phyloP scores from a whole-genome alignment of 2,888 invertebrate species.

The Zhuqinia jingwanae region DNA sequence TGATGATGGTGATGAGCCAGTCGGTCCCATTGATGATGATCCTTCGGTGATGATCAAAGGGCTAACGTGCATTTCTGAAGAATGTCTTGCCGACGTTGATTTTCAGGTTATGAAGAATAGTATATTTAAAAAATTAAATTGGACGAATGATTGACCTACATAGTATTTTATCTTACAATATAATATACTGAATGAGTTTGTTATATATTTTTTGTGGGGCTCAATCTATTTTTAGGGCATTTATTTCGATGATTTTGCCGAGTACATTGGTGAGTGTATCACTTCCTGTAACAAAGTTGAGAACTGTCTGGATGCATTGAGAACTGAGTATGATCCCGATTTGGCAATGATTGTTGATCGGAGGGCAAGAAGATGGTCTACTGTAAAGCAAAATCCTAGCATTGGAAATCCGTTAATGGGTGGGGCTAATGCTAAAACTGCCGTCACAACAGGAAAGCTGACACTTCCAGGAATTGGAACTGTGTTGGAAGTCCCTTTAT shows the following conservation, averaged over 20 bases:
- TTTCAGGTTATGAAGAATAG: slow-evolving; percentile 85
- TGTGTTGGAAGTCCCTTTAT: slow-evolving; percentile 63
- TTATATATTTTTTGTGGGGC: background rate
- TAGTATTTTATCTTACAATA: background rate
- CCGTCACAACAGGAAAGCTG: slow-evolving; percentile 53
- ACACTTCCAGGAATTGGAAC: slow-evolving; percentile 63
- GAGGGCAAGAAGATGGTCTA: slow-evolving; percentile 87
- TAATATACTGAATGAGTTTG: background rate
- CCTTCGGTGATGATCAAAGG: slow-evolving; percentile 81
- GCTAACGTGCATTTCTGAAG: slow-evolving; percentile 92
- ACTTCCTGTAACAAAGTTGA: slow-evolving; percentile 90
- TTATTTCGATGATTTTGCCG: slow-evolving; percentile 79
- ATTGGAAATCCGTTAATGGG: slow-evolving; percentile 9
- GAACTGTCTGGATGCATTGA: slow-evolving; percentile 76
- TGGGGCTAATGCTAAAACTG: background rate
- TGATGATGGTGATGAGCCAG: slow-evolving; percentile 75
- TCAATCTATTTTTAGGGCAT: slow-evolving; percentile 74
- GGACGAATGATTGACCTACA: background rate
- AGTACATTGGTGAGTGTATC: slow-evolving; percentile 85
- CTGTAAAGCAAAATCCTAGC: slow-evolving; percentile 84
- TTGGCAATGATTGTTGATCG: slow-evolving; percentile 89
- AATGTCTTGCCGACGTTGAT: slow-evolving; percentile 91
- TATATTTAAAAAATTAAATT: slow-evolving; percentile 44
- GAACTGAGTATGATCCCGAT: slow-evolving; percentile 83
- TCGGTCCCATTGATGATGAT: slow-evolving; percentile 69